A percentile compares a stretch with the other conserved stretches of the same genome.
Conservation (phyloP, 2,113 vertebrate species). For the Jaculus jaculus region DNA sequence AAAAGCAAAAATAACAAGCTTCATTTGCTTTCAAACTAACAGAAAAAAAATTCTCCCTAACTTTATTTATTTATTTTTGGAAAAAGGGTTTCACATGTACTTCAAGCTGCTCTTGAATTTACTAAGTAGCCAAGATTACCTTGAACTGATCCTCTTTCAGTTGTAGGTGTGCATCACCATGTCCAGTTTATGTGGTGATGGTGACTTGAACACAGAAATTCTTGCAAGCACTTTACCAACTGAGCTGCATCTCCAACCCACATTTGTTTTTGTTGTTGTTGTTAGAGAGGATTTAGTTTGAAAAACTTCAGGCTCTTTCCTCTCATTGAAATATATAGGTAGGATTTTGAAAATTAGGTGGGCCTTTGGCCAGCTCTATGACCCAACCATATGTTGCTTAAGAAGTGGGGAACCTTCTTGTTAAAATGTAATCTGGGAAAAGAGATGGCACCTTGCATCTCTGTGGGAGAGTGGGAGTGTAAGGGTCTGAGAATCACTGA, state of each 20-base stretch:
- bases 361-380: neutral
- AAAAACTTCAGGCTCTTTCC: neutral
- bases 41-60: too few relatives aligned
- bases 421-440: neutral
- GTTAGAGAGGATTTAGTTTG: neutral
- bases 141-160: too few relatives aligned
- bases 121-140: too few relatives aligned
- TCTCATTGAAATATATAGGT: neutral
- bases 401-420: neutral
- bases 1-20: too few relatives aligned
- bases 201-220: neutral
- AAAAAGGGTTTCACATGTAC: too few relatives aligned
- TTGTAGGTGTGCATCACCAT: too few relatives aligned
- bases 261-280: neutral
- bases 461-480: neutral
- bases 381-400: neutral
- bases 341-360: neutral
- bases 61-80: too few relatives aligned
- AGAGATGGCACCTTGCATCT: neutral
- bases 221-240: neutral
- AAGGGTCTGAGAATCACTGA: too few relatives aligned
- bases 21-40: too few relatives aligned
- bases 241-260: neutral
- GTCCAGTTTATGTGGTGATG: neutral
- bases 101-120: too few relatives aligned